Base-by-base conservation (phyloP, 92 coral and sea anemone genomes). In the Phenganax marumi region DNA sequence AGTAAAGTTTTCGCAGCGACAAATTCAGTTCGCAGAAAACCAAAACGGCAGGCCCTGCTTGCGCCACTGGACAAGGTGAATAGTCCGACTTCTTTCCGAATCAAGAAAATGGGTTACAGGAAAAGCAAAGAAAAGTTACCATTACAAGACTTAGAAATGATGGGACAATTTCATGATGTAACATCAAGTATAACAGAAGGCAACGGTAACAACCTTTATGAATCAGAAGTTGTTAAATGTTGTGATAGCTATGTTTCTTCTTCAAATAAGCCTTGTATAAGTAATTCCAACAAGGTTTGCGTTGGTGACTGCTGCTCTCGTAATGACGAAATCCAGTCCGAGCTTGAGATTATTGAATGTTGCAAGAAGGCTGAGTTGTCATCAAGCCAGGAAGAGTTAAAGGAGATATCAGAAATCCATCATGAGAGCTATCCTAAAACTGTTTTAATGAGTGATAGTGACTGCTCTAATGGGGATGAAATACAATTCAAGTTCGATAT, bases 21-120 rank as follows among this genome's bases (percentile, higher is more conserved):
- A 2, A 78, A 14, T 2, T 50, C 55, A 11, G 68, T 62, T 18
- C 51, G 21, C 25, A 54, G 57, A 17, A 63, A 78, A 51, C 62
- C 62, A 17, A 63, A 78, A 51, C 62, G 61, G 22, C 83, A 78
- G 66, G 63, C 83, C 10, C 73, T 78, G 49, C 83, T 78, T 61
- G 73, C 47, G 71, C 83, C 83, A 5, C 51, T 78, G 25, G 48
- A 50, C 19, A 49, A 61, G 61, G 21, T 11, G n/a, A 48, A 16
- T 39, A 17, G 23, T 18, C 49, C 73, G 2, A 78, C 18, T 16
- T 25, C 43, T 78, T 78, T 78, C 69, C 61, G 50, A 63, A 62
- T 78, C 18, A 78, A 46, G 33, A 46, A 63, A 26, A 78, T 78
- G 83, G 54, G 63, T 61, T 66, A 18, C 26, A 7, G 73, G 51